Percentiles rank a stretch among this genome's conserved stretches.
These are phyloP conservation scores for Nymphalis polychloros DNA, from an alignment of 2,888 invertebrate genomes.

Conservation along the genomic window DNA sequence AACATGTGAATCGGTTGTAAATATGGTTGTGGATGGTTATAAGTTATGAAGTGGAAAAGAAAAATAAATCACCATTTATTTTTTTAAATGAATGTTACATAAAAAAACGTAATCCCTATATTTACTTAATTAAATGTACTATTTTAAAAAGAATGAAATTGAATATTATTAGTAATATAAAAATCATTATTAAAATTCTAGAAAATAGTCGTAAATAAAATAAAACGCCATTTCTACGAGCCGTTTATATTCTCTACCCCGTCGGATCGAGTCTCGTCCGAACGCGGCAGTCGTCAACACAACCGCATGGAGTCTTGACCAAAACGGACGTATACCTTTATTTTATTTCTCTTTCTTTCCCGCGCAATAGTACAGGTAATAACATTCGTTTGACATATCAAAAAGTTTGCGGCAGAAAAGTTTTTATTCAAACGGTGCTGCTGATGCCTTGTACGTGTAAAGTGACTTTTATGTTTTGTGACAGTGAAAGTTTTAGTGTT, in stretches of 20 bases:
- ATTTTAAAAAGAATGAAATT: too few relatives aligned
- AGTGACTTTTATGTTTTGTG: conserved; percentile 40
- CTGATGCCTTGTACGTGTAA: conserved; percentile 43
- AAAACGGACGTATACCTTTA: conserved; percentile 44
- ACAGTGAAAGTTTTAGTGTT: conserved; percentile 38
- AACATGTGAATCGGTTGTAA: too few relatives aligned
- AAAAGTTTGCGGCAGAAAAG: conserved; percentile 14
- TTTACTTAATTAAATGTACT: too few relatives aligned
- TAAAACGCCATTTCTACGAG: background rate
- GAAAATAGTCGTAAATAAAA: background rate
- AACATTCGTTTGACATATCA: conserved; percentile 1
- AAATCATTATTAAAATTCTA: background rate
- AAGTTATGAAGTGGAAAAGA: too few relatives aligned
- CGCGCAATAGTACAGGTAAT: conserved; percentile 22
- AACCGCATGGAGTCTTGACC: conserved; percentile 53
- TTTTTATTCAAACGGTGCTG: conserved; percentile 42
- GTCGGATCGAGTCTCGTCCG: conserved; percentile 27
- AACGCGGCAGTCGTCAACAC: conserved; percentile 46
- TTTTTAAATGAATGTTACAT: too few relatives aligned
- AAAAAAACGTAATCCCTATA: too few relatives aligned
- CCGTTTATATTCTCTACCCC: conserved; percentile 18
- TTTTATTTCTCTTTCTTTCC: conserved; percentile 43
- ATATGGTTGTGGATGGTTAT: too few relatives aligned
- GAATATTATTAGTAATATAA: background rate
- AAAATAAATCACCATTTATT: too few relatives aligned